Evolutionary conservation across 2,797 vertebrate genomes (phyloP).

Genomic region (Lepus oiostolus): DNA sequence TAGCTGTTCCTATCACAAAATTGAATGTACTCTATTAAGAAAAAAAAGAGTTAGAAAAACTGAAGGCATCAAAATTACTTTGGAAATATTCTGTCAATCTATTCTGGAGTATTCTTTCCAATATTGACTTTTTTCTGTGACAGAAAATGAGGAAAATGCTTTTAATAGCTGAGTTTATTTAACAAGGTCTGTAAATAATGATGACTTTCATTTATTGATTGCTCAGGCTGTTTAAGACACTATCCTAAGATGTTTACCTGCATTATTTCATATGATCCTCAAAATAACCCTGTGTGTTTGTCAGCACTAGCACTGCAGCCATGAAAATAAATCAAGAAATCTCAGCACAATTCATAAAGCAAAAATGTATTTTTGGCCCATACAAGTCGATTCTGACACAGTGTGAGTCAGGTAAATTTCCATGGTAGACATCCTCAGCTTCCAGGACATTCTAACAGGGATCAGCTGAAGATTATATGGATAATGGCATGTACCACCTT

Average conservation of each 20-base stretch:
- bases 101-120: not conserved
- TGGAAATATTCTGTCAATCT: slow-evolving; percentile 2
- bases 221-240: not conserved
- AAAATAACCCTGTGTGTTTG: not conserved
- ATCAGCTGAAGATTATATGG: not conserved
- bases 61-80: slow-evolving; percentile 14
- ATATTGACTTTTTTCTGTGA: slow-evolving; percentile 12
- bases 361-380: not conserved
- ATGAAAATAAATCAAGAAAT: not conserved
- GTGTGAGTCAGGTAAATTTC: not conserved
- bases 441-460: not conserved
- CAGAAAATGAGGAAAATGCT: not conserved
- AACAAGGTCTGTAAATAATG: not conserved
- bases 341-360: not conserved
- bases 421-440: not conserved
- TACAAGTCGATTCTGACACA: not conserved
- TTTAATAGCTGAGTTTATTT: slow-evolving; percentile 61
- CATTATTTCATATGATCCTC: not conserved
- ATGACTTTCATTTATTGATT: not conserved
- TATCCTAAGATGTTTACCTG: not conserved
- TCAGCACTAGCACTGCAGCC: not conserved
- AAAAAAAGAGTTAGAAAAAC: slow-evolving; percentile 30
- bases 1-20: slow-evolving; percentile 58
- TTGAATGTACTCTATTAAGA: slow-evolving; percentile 57
- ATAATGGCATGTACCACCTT: not conserved